These are phyloP conservation scores for Naso thynnoides DNA, from an alignment of 2,797 vertebrate species.

Conservation along the genomic window DNA sequence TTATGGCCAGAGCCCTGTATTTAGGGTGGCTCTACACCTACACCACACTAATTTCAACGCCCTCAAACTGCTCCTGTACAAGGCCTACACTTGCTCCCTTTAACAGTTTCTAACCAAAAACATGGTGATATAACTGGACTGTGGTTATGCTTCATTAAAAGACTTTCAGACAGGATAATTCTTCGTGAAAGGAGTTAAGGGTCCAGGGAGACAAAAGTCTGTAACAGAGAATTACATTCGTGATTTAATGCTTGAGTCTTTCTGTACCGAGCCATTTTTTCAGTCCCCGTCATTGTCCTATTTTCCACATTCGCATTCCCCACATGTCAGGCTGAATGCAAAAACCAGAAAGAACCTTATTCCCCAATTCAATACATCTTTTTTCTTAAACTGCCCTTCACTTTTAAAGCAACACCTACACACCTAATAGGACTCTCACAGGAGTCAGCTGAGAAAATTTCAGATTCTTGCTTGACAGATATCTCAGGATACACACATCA, in stretches of 20 bases:
- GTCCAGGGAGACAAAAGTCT: slow-evolving; percentile 3
- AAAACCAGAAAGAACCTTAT: slow-evolving; percentile 22
- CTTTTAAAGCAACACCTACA: slow-evolving; percentile 19
- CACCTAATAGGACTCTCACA: slow-evolving; percentile 17
- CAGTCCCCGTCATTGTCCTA: not conserved
- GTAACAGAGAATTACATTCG: slow-evolving; percentile 17
- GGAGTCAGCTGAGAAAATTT: slow-evolving; percentile 19
- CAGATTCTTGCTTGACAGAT: slow-evolving; percentile 15
- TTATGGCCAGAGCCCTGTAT: slow-evolving; percentile 56
- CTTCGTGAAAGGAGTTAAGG: slow-evolving; percentile 5
- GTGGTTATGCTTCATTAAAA: slow-evolving; percentile 6
- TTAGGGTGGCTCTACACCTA: slow-evolving; percentile 63
- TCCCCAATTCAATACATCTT: slow-evolving; percentile 25
- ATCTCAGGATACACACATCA: not conserved
- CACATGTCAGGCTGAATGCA: slow-evolving; percentile 21
- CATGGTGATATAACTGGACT: slow-evolving; percentile 21
- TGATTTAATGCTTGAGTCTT: slow-evolving; percentile 25
- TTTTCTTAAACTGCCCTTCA: slow-evolving; percentile 20
- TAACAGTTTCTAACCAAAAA: slow-evolving; percentile 43
- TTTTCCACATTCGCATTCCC: slow-evolving; percentile 20
- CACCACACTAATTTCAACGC: slow-evolving; percentile 52
- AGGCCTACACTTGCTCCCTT: slow-evolving; percentile 18
- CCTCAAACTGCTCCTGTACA: slow-evolving; percentile 37
- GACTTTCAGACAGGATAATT: slow-evolving; percentile 28
- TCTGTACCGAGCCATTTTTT: not conserved